Conservation (phyloP, 2,888 invertebrate species). For the Drosophila nr. perissopoda region DNA sequence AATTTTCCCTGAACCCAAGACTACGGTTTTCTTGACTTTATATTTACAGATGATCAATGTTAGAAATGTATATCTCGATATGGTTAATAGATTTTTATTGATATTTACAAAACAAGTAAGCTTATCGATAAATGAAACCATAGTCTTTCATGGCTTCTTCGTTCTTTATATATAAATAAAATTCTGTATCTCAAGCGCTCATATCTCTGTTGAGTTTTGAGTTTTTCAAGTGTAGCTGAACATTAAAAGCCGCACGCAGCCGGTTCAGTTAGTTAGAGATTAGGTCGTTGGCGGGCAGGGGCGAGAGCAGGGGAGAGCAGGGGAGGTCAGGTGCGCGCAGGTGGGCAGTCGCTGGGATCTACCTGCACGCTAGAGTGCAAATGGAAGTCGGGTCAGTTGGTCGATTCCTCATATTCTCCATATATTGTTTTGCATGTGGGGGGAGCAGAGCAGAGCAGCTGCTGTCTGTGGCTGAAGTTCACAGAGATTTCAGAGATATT, state of each 20-base stretch:
- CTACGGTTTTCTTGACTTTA: no score
- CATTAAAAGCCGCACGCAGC: conserved; percentile 25
- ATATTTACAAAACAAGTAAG: neutral
- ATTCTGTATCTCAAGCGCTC: neutral
- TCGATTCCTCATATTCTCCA: conserved; percentile 7
- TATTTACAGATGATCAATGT: no score
- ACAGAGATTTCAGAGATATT: conserved; percentile 18
- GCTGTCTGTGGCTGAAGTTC: conserved; percentile 40
- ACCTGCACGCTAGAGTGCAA: conserved; percentile 33
- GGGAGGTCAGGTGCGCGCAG: conserved; percentile 16
- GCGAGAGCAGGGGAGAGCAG: conserved; percentile 5
- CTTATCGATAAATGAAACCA: neutral
- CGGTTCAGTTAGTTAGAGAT: conserved; percentile 3
- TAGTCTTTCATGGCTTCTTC: no score
- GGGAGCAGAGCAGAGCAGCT: conserved; percentile 12
- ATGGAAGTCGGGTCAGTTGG: conserved; percentile 44
- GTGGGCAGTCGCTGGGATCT: conserved; percentile 19
- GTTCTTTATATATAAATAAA: neutral
- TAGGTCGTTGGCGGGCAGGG: neutral
- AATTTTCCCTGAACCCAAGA: no score
- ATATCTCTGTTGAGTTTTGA: neutral
- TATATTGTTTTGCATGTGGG: conserved; percentile 35
- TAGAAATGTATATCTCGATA: no score
- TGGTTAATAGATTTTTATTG: no score
- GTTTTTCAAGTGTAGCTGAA: neutral